Base-by-base conservation (phyloP, 2,797 vertebrate species). In the Melanogrammus aeglefinus region DNA sequence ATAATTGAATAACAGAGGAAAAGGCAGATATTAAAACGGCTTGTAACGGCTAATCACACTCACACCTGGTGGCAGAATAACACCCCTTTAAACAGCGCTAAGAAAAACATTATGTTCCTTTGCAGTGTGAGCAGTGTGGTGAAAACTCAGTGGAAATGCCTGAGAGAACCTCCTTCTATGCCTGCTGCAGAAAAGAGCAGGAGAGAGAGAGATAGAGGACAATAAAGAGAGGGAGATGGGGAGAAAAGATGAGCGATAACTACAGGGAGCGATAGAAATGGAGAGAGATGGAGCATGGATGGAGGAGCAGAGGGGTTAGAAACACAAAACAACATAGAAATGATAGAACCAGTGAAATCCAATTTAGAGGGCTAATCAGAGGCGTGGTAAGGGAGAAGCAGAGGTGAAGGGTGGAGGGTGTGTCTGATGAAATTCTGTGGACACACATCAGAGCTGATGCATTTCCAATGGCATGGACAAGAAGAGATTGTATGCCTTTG, bases 341-440 rank as follows among this genome's bases (percentile, higher is more conserved):
- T 83, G 82, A 89, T 74, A 80, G 79, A 86, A 79, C 24, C 72
- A 39, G 77, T 76, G 82, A 77, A 92, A 88, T 93, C 86, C 84
- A 88, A 91, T 92, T 92, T 83, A 79, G 78, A 84, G 81, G 77
- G 84, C 78, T 88, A 88, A 91, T 91, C 85, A 85, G 76, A 77
- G 81, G 79, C 51, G 80, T 73, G 82, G 76, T 85, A 75, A 83
- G 86, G 76, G 80, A 82, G 78, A 78, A 83, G 86, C 84, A 75
- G 78, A 81, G 86, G 81, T 80, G 86, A 91, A 85, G 82, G 89
- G 86, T 57, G 87, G 91, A 88, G 81, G 51, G 78, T 75, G 36
- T 82, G 81, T 88, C 86, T 88, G 86, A 91, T 91, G 86, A 82
- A 79, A 87, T 91, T 90, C 81, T 80, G 78, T 78, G 76, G 85